phyloP scores from a whole-genome alignment of 2,797 vertebrate genomes.

The Danio albolineatus region DNA sequence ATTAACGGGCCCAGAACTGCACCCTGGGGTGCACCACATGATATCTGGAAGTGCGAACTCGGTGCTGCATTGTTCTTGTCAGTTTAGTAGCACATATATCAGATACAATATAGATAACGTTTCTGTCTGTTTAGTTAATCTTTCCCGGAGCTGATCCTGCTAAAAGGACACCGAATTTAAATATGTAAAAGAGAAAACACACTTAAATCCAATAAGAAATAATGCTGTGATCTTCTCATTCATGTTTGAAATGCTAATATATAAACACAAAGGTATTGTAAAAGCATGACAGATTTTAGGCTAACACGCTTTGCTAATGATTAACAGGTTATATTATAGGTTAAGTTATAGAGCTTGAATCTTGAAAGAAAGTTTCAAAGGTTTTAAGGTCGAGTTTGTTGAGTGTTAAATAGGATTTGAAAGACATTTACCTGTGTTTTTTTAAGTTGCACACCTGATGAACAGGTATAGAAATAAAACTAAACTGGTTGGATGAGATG shows the following conservation, averaged over 20 bases:
- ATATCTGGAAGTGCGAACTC: not conserved
- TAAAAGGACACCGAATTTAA: no score
- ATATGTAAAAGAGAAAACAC: not conserved
- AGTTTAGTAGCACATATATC: not conserved
- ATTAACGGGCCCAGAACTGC: not conserved
- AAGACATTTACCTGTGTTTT: not conserved
- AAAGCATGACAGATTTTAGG: not conserved
- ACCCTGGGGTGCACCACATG: not conserved
- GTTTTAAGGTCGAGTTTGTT: not conserved
- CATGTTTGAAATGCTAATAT: no score
- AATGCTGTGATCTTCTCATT: not conserved
- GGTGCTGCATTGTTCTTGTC: not conserved
- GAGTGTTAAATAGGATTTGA: not conserved
- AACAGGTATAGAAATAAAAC: not conserved
- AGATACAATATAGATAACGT: not conserved
- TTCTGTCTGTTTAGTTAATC: not conserved
- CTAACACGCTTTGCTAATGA: not conserved
- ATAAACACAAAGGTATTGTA: no score
- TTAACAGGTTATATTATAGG: not conserved
- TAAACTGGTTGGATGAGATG: slow-evolving; percentile 15
- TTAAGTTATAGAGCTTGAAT: not conserved
- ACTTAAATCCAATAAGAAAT: not conserved
- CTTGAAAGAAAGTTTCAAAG: not conserved
- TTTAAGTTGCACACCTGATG: not conserved
- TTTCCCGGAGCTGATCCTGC: not conserved